Base-by-base conservation (phyloP, 2,888 invertebrate species). In the Cryptocephalus moraei region DNA sequence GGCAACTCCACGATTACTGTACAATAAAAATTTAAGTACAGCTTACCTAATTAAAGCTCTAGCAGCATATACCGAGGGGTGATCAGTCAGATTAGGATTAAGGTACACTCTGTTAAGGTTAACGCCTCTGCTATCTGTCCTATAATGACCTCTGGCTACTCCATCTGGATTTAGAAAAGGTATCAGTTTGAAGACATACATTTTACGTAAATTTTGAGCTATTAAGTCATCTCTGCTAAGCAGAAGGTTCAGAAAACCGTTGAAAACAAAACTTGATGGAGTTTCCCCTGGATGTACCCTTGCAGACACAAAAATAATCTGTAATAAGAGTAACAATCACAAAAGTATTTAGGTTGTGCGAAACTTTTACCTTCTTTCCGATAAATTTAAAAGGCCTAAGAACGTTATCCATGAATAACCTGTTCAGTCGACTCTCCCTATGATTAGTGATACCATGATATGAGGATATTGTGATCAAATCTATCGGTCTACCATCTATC, bases 81-180 rank as follows among this genome's bases (percentile, higher is more conserved):
- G 91, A 22, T 82, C 75, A 0, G 71, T 66, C 38, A 82, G 69
- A 39, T 82, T 82, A 1, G 92, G 92, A 67, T 84, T 83, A 50
- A 89, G 73, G 70, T 93, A 93, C 40, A 91, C 82, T 59, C 92
- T 75, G 71, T 93, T 93, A 22, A 93, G 72, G 72, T 93, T 93
- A 22, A 91, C 84, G 6, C 93, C 93, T 45, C 85, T 74, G 0
- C 86, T 86, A 69, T 93, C 92, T 3, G 91, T 91, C 47, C 90
- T 73, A 65, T 90, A 91, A 67, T 91, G 88, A 0, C 93, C 93
- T 46, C 81, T 74, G 8, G 82, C 82, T 1, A 93, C 92, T 1
- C 93, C 93, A 63, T 93, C 93, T 0, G 93, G 93, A 73, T 93
- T 93, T 52, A 93, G 70, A 73, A 92, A 87, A 0, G 93, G 93